Evolutionary conservation across 2,888 invertebrate species (phyloP).

Genomic region (Timema cristinae): DNA sequence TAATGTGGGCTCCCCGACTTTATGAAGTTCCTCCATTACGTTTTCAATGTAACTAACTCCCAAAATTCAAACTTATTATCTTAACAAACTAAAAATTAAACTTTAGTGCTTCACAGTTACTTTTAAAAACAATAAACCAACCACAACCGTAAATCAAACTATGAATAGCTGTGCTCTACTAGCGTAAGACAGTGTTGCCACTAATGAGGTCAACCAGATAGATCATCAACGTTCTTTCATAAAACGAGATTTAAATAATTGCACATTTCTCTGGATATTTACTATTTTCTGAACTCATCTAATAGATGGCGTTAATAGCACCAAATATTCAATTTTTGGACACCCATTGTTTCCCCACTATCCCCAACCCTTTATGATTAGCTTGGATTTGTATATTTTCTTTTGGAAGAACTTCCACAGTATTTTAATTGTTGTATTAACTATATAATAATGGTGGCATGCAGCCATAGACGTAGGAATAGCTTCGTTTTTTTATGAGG

Average conservation of each 20-base stretch:
- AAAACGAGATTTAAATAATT: background rate
- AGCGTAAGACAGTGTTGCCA: background rate
- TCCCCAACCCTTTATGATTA: no score
- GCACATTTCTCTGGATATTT: background rate
- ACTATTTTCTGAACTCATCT: background rate
- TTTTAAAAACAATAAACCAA: background rate
- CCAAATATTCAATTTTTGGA: no score
- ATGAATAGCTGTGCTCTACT: background rate
- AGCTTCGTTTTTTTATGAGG: no score
- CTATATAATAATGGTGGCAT: no score
- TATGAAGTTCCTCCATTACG: background rate
- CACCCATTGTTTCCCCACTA: no score
- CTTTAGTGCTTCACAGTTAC: background rate
- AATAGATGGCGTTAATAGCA: no score
- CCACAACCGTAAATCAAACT: background rate
- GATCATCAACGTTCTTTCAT: background rate
- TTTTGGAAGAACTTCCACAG: no score
- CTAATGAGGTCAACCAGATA: background rate
- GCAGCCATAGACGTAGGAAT: no score
- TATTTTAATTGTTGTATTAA: no score
- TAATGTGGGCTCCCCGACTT: background rate
- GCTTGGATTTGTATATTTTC: no score
- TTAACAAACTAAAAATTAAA: background rate
- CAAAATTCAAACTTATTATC: background rate
- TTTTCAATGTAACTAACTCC: background rate